phyloP scores from a whole-genome alignment of 2,797 vertebrate genomes.

The Ciconia nigra region DNA sequence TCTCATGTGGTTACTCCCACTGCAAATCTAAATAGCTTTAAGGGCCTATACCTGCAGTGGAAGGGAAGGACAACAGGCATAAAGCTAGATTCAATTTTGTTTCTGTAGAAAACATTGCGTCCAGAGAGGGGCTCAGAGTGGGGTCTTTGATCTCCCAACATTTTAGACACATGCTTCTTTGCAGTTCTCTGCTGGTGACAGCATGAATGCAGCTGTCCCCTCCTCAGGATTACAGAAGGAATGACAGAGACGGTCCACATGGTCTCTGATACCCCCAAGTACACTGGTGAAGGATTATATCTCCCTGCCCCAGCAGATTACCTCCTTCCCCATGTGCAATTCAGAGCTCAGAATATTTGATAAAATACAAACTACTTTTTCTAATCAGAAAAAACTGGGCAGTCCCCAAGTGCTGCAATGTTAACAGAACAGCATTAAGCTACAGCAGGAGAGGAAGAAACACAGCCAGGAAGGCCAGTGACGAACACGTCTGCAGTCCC shows the following conservation, averaged over 20 bases:
- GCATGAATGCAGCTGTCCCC: not conserved
- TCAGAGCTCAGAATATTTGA: not conserved
- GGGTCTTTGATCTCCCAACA: not conserved
- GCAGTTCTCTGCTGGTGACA: not conserved
- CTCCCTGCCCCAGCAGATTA: not conserved
- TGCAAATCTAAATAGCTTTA: not conserved
- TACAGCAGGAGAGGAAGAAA: not conserved
- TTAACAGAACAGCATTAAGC: not conserved
- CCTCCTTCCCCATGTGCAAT: not conserved
- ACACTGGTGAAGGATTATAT: not conserved
- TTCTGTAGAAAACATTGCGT: not conserved
- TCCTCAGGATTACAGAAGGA: not conserved
- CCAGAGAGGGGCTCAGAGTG: not conserved
- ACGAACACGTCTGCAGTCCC: not conserved
- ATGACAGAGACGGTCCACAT: not conserved
- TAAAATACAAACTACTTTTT: not conserved
- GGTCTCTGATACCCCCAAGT: not conserved
- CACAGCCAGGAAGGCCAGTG: not conserved
- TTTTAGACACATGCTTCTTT: not conserved
- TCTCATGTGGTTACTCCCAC: not conserved
- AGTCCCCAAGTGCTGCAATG: accelerated
- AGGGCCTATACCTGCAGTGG: not conserved
- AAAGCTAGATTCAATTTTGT: not conserved
- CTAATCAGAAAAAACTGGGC: not conserved
- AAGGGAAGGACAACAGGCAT: not conserved